Conservation (phyloP, 2,113 vertebrate genomes). For the Ceratotherium simum region DNA sequence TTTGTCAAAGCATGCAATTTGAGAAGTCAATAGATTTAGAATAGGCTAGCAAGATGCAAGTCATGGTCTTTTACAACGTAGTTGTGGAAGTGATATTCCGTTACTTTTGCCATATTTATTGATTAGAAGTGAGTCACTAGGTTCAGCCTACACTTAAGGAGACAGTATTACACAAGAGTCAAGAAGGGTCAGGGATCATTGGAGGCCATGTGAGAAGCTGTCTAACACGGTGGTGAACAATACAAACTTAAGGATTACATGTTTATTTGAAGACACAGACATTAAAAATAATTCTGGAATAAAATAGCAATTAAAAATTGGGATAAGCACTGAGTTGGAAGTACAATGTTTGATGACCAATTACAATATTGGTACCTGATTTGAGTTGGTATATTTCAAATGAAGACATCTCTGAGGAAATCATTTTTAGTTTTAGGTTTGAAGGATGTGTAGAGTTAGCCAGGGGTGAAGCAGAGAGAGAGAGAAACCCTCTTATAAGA, state of each 20-base stretch:
- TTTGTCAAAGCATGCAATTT: not conserved
- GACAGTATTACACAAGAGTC: not conserved
- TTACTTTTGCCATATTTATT: not conserved
- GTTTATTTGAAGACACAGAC: not conserved
- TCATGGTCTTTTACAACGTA: not conserved
- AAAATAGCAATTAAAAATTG: not conserved
- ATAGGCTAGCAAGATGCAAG: not conserved
- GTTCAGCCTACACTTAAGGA: not conserved
- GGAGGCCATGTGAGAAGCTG: not conserved
- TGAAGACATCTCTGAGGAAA: not conserved
- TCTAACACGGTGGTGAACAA: not conserved
- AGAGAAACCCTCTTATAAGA: not conserved
- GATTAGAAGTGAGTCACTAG: not conserved
- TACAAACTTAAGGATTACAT: not conserved
- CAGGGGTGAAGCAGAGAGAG: not conserved
- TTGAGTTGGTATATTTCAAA: conserved; percentile 6
- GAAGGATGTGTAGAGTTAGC: not conserved
- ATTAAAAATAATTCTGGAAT: conserved; percentile 18
- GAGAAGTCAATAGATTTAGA: not conserved
- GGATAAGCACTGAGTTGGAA: not conserved
- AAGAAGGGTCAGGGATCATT: not conserved
- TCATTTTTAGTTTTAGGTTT: not conserved
- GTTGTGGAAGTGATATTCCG: not conserved
- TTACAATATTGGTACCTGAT: not conserved
- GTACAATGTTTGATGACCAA: not conserved